These are phyloP conservation scores for Drosophila maculinotata DNA, from an alignment of 2,888 invertebrate species.

Conservation along the genomic window DNA sequence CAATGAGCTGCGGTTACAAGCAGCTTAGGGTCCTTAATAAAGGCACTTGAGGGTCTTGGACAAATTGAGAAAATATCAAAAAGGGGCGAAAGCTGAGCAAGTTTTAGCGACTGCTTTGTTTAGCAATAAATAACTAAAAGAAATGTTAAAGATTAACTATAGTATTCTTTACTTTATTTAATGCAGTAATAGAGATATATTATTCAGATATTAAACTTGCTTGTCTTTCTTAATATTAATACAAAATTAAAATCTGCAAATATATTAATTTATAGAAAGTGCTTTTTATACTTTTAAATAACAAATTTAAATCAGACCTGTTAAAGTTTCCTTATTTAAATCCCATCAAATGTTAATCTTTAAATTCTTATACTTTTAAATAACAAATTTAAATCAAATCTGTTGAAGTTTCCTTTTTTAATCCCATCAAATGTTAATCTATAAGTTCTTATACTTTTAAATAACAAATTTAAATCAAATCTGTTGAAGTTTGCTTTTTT, in stretches of 20 bases:
- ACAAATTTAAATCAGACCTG: neutral
- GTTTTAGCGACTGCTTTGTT: slow-evolving; percentile 1
- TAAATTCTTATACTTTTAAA: no score
- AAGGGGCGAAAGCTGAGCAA: slow-evolving; percentile 1
- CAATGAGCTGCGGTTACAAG: slow-evolving; percentile 21
- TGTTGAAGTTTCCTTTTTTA: neutral
- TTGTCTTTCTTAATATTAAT: no score
- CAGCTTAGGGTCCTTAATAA: slow-evolving; percentile 26
- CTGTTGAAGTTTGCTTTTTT: neutral
- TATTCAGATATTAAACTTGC: no score
- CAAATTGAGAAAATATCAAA: slow-evolving; percentile 22
- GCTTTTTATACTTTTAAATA: no score
- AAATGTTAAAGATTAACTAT: neutral
- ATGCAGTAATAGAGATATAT: neutral
- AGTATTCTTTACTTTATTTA: no score
- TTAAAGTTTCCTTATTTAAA: neutral
- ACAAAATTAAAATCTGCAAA: no score
- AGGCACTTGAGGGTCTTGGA: slow-evolving; percentile 22
- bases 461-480: no score
- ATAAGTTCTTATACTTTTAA: no score
- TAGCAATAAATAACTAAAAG: slow-evolving; percentile 5
- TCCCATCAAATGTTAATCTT: neutral
- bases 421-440: neutral
- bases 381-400: no score
- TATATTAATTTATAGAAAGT: no score